Evolutionary conservation across 2,797 vertebrate genomes (phyloP).

Genomic region (Allobates femoralis): DNA sequence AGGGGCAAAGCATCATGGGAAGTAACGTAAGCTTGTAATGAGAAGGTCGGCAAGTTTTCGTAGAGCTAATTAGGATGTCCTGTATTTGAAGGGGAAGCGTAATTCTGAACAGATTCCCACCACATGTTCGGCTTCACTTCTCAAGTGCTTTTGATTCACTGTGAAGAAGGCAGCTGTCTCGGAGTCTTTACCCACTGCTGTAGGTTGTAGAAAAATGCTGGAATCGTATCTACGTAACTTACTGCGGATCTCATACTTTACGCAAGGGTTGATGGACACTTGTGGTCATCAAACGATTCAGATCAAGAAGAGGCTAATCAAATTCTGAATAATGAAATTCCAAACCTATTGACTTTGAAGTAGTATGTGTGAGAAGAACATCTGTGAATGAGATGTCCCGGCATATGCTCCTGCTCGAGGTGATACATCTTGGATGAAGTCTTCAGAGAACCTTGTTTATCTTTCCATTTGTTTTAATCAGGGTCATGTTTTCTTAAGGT

Average conservation of each 20-base stretch:
- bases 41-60: slow-evolving; percentile 50
- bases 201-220: not conserved
- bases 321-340: not conserved
- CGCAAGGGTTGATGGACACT: not conserved
- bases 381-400: not conserved
- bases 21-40: slow-evolving; percentile 50
- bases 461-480: slow-evolving; percentile 20
- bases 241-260: not conserved
- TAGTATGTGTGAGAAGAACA: slow-evolving; percentile 22
- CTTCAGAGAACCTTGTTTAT: slow-evolving; percentile 11
- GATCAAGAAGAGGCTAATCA: not conserved
- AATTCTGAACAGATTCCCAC: slow-evolving; percentile 52
- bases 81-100: slow-evolving; percentile 26
- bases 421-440: slow-evolving; percentile 32
- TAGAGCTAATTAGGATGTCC: slow-evolving; percentile 58
- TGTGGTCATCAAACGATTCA: not conserved
- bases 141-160: slow-evolving; percentile 51
- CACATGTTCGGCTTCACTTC: slow-evolving; percentile 51
- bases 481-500: not conserved
- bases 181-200: slow-evolving; percentile 24
- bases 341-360: slow-evolving; percentile 10
- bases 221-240: not conserved
- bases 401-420: slow-evolving; percentile 6
- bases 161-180: slow-evolving; percentile 39
- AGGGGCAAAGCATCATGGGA: slow-evolving; percentile 53